Evolutionary conservation across 2,797 vertebrate species (phyloP), one percentile per base, ranked within the genome.

Genomic region (Melanogrammus aeglefinus): DNA sequence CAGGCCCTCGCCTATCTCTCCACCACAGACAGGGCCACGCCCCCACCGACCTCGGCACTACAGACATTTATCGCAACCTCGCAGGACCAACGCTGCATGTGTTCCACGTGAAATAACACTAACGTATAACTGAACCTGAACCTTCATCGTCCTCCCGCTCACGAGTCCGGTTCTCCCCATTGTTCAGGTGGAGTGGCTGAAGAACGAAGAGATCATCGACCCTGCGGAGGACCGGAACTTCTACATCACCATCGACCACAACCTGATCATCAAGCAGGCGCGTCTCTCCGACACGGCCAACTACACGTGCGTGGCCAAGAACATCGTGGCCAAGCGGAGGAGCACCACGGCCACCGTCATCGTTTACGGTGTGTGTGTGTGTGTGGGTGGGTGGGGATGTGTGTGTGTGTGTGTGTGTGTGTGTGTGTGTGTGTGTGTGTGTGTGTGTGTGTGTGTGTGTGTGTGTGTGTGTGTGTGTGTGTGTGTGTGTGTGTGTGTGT

Each of bases 181-280:
- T 10, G 27, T 63, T 29, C 86, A 99, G 97, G 97, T 99, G 89
- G 97, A 99, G 87, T 99, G 97, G 97, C 84, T 97, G 88, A 98
- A 97, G 90, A 97, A 98, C 0, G 96, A 98, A 87, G 97, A 98
- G 77, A 94, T 97, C 75, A 98, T 99, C 1, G 96, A 99, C 88
- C 97, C 97, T 0, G 95, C 95, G 1, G 97, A 97, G 86, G 97
- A 99, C 91, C 90, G 96, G 31, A 99, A 99, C 87, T 99, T 98
- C 91, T 99, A 99, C 85, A 97, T 99, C 88, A 99, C 97, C 72
- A 97, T 99, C 1, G 97, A 99, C 91, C 96, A 98, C 91, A 97
- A 99, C 89, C 93, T 99, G 84, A 99, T 99, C 92, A 98, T 99
- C 89, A 99, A 99, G 80, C 97, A 99, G 91, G 96, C 97, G 0